phyloP scores from a whole-genome alignment of 2,797 vertebrate genomes.

The Chaetophractus vellerosus region DNA sequence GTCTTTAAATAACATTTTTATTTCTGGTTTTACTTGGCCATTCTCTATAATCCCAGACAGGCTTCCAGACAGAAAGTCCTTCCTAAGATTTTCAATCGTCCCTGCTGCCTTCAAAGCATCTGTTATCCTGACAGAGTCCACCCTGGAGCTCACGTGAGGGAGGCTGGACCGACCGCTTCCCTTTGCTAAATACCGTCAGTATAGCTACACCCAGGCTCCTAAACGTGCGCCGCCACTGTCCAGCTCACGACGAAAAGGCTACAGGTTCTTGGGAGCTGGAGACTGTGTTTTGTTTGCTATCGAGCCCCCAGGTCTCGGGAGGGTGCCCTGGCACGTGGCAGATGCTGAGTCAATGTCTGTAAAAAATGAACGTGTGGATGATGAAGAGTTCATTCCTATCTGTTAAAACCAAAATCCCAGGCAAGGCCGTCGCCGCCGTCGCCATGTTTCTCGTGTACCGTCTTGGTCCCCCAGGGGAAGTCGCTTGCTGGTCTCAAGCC shows the following conservation, averaged over 20 bases:
- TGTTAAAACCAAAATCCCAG: neutral
- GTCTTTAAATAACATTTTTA: slow-evolving; percentile 1
- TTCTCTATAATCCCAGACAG: neutral
- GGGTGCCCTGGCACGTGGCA: neutral
- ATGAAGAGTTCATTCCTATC: neutral
- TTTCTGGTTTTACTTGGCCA: slow-evolving; percentile 6
- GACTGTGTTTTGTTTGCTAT: neutral
- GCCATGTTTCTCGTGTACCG: neutral
- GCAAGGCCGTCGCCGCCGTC: neutral
- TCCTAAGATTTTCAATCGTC: neutral
- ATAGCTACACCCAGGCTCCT: neutral
- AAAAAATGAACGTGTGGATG: neutral
- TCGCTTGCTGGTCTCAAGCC: too few species aligned
- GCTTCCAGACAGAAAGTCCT: slow-evolving; percentile 3
- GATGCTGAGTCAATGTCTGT: neutral
- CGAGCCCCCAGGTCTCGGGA: neutral
- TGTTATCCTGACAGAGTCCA: neutral
- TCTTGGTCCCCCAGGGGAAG: neutral
- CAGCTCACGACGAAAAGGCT: neutral
- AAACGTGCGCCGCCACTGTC: neutral
- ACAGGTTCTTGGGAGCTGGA: neutral
- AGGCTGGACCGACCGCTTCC: neutral
- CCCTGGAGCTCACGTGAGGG: neutral
- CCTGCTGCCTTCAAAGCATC: slow-evolving; percentile 8
- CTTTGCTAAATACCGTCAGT: neutral